Conservation (phyloP, 2,888 invertebrate genomes). For the Microctonus brassicae region DNA sequence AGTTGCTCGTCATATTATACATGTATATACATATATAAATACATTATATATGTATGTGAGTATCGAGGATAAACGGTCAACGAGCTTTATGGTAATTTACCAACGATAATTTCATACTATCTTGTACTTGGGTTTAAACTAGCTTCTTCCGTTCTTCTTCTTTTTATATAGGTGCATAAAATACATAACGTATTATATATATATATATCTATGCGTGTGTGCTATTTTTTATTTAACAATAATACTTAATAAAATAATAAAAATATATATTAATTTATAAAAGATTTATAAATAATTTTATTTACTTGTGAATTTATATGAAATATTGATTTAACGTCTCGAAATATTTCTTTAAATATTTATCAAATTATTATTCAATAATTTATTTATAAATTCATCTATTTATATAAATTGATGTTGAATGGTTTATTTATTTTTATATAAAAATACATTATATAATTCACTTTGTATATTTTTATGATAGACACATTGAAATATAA, state of each 20-base stretch:
- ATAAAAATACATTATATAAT: too few species aligned
- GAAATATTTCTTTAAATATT: neutral
- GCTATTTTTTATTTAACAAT: neutral
- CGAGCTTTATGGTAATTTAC: conserved; percentile 25
- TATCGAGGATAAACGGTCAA: conserved; percentile 19
- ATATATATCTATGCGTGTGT: neutral
- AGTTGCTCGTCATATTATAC: neutral
- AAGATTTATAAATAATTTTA: neutral
- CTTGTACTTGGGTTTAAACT: conserved; percentile 6
- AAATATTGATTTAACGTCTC: neutral
- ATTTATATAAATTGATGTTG: too few species aligned
- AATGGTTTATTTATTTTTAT: too few species aligned
- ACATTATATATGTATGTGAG: conserved; percentile 2
- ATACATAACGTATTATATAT: neutral
- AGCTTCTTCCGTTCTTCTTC: conserved; percentile 21
- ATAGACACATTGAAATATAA: too few species aligned
- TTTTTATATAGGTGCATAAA: conserved; percentile 1
- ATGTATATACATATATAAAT: neutral
- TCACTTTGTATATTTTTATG: too few species aligned
- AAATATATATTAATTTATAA: too few species aligned
- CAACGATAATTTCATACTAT: conserved; percentile 24
- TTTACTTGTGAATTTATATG: conserved; percentile 6
- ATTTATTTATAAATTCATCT: too few species aligned
- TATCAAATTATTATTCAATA: neutral
- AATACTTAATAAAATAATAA: too few species aligned